phyloP scores from a whole-genome alignment of 2,888 invertebrate species.

The Mythimna vitellina region DNA sequence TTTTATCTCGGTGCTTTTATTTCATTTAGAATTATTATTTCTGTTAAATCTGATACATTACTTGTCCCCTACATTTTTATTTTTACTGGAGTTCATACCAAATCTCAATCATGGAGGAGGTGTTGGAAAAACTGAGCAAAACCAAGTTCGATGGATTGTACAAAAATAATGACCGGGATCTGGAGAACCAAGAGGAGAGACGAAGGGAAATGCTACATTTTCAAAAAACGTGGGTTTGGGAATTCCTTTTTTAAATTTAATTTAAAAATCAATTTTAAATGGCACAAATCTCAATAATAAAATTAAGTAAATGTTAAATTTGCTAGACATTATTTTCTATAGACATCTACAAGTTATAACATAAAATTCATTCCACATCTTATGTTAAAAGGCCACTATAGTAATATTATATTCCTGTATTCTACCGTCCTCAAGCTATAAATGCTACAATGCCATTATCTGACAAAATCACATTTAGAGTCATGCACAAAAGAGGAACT shows the following conservation, averaged over 20 bases:
- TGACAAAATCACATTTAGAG: too few species aligned
- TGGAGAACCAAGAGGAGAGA: slow-evolving; percentile 88
- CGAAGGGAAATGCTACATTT: slow-evolving; percentile 88
- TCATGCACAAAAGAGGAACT: too few species aligned
- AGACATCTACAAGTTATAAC: background rate
- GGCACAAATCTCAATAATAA: background rate
- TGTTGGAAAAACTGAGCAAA: slow-evolving; percentile 74
- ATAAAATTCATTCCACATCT: background rate
- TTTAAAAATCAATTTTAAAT: background rate
- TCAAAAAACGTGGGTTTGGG: slow-evolving; percentile 89
- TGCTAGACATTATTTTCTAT: too few species aligned
- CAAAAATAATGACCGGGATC: slow-evolving; percentile 81
- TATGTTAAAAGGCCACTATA: background rate
- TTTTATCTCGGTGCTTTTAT: background rate
- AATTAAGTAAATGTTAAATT: background rate
- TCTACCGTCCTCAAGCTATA: too few species aligned
- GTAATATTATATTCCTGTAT: too few species aligned
- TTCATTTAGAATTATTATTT: background rate
- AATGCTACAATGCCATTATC: too few species aligned
- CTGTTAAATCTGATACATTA: background rate
- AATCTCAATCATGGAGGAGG: slow-evolving; percentile 78
- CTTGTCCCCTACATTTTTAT: background rate
- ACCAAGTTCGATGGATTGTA: slow-evolving; percentile 76
- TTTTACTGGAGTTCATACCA: background rate
- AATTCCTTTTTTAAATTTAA: background rate